Percentiles rank a stretch among this genome's conserved stretches.
Conservation (phyloP, 2,113 vertebrate species). For the Eulacestoma nigropectus region DNA sequence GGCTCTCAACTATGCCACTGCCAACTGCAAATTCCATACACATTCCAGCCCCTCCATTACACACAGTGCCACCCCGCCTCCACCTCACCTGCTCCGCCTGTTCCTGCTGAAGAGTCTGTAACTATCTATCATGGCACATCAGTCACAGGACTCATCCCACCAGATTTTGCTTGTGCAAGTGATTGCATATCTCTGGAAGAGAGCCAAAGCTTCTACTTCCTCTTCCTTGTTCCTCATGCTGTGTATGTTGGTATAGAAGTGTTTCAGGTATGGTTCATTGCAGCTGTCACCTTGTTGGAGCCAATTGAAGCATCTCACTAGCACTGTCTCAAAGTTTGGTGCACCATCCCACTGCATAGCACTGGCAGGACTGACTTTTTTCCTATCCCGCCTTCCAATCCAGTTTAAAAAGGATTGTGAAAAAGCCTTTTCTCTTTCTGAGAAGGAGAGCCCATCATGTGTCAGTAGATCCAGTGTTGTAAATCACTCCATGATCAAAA, state of each 20-base stretch:
- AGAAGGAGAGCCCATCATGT: neutral
- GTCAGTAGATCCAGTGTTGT: neutral
- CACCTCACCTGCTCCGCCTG: neutral
- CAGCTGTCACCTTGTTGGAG: neutral
- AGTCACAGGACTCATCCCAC: neutral
- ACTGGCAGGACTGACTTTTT: neutral
- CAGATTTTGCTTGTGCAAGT: neutral
- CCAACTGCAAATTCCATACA: neutral
- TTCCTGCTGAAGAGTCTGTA: neutral
- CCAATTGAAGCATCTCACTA: neutral
- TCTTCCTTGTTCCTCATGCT: neutral
- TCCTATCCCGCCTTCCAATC: neutral
- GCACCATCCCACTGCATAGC: neutral
- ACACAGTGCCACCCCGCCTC: neutral
- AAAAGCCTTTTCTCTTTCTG: neutral
- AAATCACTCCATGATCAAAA: neutral
- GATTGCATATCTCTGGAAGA: neutral
- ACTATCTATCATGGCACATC: neutral
- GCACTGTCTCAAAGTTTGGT: neutral
- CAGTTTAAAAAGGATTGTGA: neutral
- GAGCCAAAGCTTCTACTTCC: neutral
- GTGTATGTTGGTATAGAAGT: neutral
- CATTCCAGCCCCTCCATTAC: neutral
- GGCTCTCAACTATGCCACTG: neutral
- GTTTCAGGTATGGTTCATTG: neutral